Conservation (phyloP, 2,113 vertebrate genomes). For the Rhadina sibilatrix region DNA sequence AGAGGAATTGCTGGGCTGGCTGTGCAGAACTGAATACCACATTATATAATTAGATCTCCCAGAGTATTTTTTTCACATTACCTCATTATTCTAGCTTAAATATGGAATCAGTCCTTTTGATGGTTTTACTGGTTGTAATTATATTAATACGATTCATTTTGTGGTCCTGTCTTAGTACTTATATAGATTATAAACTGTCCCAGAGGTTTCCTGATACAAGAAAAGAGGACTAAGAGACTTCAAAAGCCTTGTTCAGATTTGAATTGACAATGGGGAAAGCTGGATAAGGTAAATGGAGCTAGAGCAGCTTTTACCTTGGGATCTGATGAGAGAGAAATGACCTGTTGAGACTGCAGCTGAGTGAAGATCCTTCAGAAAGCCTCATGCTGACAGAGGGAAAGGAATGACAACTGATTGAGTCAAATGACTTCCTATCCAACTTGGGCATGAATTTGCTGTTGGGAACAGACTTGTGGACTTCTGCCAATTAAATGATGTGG, state of each 20-base stretch:
- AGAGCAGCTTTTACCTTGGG: neutral
- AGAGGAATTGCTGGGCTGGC: slow-evolving; percentile 57
- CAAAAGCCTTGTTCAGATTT: neutral
- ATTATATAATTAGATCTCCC: slow-evolving; percentile 54
- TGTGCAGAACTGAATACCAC: neutral
- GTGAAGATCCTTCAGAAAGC: neutral
- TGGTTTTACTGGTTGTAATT: slow-evolving; percentile 70
- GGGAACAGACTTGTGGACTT: neutral
- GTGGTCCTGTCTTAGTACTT: slow-evolving; percentile 75
- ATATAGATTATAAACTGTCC: slow-evolving; percentile 68
- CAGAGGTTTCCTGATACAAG: slow-evolving; percentile 40
- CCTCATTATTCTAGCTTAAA: slow-evolving; percentile 52
- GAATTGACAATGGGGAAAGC: neutral
- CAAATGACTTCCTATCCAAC: neutral
- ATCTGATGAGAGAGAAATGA: slow-evolving; percentile 37
- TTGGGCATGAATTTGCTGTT: neutral
- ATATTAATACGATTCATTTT: slow-evolving; percentile 74
- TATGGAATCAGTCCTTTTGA: slow-evolving; percentile 67
- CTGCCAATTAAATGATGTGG: neutral
- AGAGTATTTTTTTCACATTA: slow-evolving; percentile 23
- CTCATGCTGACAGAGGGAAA: neutral
- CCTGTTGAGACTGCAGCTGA: neutral
- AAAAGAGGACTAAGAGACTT: slow-evolving; percentile 51
- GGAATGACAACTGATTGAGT: neutral
- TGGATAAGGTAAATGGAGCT: neutral